Conservation (phyloP, 2,888 invertebrate genomes). For the Pheosia tremula region DNA sequence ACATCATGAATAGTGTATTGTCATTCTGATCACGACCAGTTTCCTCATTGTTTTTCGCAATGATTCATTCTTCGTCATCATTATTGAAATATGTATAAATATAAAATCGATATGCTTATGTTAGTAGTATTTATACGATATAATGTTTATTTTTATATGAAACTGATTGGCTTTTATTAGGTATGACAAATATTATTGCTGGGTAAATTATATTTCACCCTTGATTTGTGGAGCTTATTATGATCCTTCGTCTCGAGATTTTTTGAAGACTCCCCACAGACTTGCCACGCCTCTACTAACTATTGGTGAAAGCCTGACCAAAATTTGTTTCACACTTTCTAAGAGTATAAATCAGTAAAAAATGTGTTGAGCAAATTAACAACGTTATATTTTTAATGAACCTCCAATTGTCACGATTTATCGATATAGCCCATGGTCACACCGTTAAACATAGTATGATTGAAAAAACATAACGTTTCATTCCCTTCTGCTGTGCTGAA, state of each 20-base stretch:
- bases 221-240: neutral
- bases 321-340: no score
- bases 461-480: conserved; percentile 45
- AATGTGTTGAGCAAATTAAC: no score
- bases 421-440: conserved; percentile 31
- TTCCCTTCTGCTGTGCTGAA: conserved; percentile 51
- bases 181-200: conserved; percentile 6
- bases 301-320: no score
- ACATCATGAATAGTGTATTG: conserved; percentile 12
- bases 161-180: conserved; percentile 10
- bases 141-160: conserved; percentile 29
- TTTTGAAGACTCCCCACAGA: no score
- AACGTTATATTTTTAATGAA: neutral
- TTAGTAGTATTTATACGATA: conserved; percentile 29
- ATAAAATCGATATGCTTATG: conserved; percentile 13
- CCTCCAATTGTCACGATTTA: conserved; percentile 9
- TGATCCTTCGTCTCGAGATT: neutral
- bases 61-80: conserved; percentile 54
- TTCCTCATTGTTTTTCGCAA: conserved; percentile 60
- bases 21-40: conserved; percentile 53
- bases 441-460: conserved; percentile 54
- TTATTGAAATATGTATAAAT: conserved; percentile 34
- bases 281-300: no score
- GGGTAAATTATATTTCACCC: conserved; percentile 4
- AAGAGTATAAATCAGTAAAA: no score